Base-by-base conservation (phyloP, 2,888 invertebrate genomes). In the Phaonia tiefii region DNA sequence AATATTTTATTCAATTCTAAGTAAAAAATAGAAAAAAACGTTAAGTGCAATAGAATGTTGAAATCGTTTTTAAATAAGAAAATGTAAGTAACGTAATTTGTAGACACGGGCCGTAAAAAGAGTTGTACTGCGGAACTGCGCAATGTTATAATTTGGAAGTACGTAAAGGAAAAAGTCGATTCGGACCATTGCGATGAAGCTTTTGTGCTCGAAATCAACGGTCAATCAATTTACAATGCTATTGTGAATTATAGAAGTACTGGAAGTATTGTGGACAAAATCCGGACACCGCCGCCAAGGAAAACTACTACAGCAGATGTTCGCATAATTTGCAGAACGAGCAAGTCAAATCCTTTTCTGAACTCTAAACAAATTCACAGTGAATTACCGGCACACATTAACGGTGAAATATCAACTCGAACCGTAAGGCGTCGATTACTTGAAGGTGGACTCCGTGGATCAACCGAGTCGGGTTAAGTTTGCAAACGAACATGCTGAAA, bases 61-160 rank as follows among this genome's bases (percentile, higher is more conserved):
- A n/a, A n/a, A n/a, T n/a, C n/a, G n/a, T n/a, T n/a, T n/a, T n/a
- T n/a, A n/a, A n/a, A n/a, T n/a, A n/a, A n/a, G n/a, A n/a, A n/a
- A n/a, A n/a, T n/a, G n/a, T n/a, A 31, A 31, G 31, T 2, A 22
- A 51, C 4, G 22, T 15, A 20, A 51, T 10, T 22, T 22, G 20
- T 51, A 51, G 51, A 8, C 51, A 51, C 22, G 51, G 22, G 20
- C 7, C 51, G 51, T 1, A 51, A 22, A 51, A 51, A 51, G 22
- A 51, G 51, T 8, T 51, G 22, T 51, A 22, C 51, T 54, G 25
- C 54, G 54, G 54, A 54, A 54, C 54, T 54, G 13, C 25, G 54
- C 3, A 25, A 25, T 11, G 25, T 25, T 54, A 54, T 25, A 25
- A 54, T 54, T 25, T 54, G 25, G 25, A 54, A 22, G 54, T 54